A percentile compares a stretch with the other conserved stretches of the same genome.
phyloP scores from a whole-genome alignment of 2,113 vertebrate species.

The Burhinus oedicnemus region DNA sequence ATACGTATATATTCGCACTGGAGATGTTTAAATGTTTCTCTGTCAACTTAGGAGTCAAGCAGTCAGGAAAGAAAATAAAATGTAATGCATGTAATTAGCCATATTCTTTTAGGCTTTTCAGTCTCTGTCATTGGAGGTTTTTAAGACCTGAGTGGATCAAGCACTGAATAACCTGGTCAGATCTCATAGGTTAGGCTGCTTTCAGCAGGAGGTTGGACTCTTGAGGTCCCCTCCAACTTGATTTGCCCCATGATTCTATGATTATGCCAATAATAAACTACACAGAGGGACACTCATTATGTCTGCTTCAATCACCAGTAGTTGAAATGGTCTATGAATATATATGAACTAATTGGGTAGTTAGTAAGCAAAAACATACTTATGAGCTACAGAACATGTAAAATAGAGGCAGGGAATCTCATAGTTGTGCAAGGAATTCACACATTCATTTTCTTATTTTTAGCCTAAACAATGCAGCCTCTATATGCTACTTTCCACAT shows the following conservation, averaged over 20 bases:
- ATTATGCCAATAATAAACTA: background rate
- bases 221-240: background rate
- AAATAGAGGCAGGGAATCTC: background rate
- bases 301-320: background rate
- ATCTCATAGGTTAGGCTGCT: background rate
- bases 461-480: background rate
- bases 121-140: background rate
- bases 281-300: background rate
- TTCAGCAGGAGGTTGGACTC: background rate
- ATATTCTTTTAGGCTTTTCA: background rate
- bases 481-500: background rate
- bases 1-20: background rate
- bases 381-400: background rate
- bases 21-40: background rate
- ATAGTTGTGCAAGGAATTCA: background rate
- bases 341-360: background rate
- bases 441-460: background rate
- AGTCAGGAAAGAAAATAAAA: background rate
- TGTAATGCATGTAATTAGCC: background rate
- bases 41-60: background rate
- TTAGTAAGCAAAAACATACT: background rate
- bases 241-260: background rate
- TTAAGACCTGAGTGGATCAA: background rate
- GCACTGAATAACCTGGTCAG: background rate
- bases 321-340: background rate